Evolutionary conservation across 2,113 vertebrate species (phyloP).

Genomic region (Panthera uncia): DNA sequence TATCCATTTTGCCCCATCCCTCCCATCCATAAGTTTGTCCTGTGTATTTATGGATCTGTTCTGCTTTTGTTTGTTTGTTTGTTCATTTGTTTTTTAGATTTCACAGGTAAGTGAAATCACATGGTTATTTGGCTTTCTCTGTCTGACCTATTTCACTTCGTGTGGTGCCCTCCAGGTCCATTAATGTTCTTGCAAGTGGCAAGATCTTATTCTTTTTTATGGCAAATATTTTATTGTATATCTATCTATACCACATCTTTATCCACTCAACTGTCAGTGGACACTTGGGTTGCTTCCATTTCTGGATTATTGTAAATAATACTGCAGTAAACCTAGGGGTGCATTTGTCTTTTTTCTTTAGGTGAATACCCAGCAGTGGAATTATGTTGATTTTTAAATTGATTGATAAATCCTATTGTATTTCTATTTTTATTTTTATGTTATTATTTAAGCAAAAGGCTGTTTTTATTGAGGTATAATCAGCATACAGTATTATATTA

Average conservation of each 20-base stretch:
- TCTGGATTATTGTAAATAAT: background rate
- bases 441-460: background rate
- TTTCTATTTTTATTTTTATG: background rate
- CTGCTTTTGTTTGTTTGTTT: background rate
- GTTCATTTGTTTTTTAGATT: background rate
- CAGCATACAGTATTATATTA: background rate
- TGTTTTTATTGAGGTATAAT: background rate
- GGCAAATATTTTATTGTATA: background rate
- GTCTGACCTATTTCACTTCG: background rate
- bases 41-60: background rate
- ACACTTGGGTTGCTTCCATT: background rate
- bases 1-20: background rate
- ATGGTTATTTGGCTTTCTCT: background rate
- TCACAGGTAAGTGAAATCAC: background rate
- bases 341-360: background rate
- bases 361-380: background rate
- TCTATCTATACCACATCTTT: background rate
- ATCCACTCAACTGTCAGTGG: background rate
- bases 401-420: background rate
- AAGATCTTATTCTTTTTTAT: background rate
- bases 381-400: background rate
- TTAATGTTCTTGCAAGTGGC: background rate
- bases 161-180: background rate
- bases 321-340: background rate
- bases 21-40: background rate